Evolutionary conservation across 2,888 invertebrate genomes (phyloP).

Genomic region (Synergus gifuensis): DNA sequence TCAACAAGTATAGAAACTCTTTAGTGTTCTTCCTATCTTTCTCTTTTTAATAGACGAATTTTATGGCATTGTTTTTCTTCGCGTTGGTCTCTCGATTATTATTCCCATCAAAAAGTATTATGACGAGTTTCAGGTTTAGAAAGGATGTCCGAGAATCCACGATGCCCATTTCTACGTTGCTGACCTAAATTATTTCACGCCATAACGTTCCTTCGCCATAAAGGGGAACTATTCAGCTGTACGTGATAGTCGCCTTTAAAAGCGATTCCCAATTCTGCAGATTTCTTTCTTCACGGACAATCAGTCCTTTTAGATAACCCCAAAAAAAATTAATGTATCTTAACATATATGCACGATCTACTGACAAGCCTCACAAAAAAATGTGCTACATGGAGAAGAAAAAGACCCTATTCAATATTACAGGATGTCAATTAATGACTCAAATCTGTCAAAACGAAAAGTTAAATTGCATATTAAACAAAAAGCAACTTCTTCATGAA

Average conservation of each 20-base stretch:
- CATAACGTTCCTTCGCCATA: constrained; percentile 28
- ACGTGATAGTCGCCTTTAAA: constrained; percentile 22
- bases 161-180: background rate
- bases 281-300: background rate
- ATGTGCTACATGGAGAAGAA: background rate
- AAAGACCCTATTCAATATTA: background rate
- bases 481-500: too few relatives aligned
- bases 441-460: background rate
- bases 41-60: background rate
- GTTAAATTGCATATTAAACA: background rate
- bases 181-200: constrained; percentile 28
- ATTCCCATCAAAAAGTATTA: background rate
- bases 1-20: background rate
- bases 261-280: background rate
- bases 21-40: background rate
- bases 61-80: background rate
- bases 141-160: background rate
- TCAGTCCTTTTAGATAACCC: background rate
- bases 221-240: constrained; percentile 31
- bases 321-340: background rate
- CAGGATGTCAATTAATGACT: background rate
- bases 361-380: background rate
- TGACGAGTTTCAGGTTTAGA: background rate
- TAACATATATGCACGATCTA: background rate
- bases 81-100: background rate